phyloP scores from a whole-genome alignment of 2,113 vertebrate species.

The Podiceps cristatus region DNA sequence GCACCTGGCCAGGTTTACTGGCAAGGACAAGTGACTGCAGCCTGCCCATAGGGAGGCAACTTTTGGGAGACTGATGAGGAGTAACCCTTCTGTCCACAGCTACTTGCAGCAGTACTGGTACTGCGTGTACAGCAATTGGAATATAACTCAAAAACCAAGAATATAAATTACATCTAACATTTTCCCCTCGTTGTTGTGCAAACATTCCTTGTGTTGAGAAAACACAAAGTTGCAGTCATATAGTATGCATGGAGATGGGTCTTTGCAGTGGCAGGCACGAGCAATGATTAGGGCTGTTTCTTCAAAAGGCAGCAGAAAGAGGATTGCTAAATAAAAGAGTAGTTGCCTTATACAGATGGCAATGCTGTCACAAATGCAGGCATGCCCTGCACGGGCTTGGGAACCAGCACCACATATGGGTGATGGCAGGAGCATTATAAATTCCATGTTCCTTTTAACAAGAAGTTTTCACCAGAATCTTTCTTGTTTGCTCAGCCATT shows the following conservation, averaged over 20 bases:
- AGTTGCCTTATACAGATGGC: neutral
- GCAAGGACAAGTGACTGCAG: neutral
- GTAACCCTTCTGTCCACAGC: neutral
- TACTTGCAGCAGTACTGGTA: neutral
- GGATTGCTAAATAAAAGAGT: neutral
- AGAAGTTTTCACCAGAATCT: neutral
- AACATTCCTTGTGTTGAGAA: neutral
- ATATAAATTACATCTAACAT: neutral
- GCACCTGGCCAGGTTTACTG: neutral
- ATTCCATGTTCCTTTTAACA: neutral
- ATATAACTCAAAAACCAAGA: neutral
- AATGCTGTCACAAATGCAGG: neutral
- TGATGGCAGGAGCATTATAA: neutral
- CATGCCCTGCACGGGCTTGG: neutral
- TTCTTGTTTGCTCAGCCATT: neutral
- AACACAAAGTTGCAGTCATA: accelerated
- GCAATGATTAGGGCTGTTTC: accelerated
- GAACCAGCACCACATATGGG: neutral
- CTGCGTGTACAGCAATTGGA: neutral
- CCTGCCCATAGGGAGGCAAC: neutral
- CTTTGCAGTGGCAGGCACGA: neutral
- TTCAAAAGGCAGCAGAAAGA: neutral
- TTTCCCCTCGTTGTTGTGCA: neutral
- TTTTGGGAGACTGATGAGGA: neutral
- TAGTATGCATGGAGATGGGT: neutral